Evolutionary conservation across 2,797 vertebrate species (phyloP).

Genomic region (Halcyon leucocephala): DNA sequence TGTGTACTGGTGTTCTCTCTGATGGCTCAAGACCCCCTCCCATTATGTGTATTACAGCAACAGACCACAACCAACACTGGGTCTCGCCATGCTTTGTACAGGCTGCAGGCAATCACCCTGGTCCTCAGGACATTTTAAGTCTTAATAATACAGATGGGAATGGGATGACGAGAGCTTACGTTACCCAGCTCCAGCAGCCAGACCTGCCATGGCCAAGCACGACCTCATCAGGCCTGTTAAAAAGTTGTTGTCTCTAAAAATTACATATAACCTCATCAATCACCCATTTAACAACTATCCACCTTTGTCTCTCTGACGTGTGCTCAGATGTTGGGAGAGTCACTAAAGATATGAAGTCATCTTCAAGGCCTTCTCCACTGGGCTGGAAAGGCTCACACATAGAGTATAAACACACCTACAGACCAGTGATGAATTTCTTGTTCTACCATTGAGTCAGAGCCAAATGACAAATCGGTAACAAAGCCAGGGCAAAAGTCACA

Average conservation of each 20-base stretch:
- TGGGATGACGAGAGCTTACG: neutral
- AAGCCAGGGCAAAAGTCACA: neutral
- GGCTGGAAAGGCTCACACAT: neutral
- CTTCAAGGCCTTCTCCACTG: neutral
- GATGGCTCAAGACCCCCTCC: neutral
- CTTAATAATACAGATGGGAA: neutral
- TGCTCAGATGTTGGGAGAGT: neutral
- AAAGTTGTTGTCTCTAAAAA: neutral
- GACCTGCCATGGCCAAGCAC: neutral
- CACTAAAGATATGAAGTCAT: neutral
- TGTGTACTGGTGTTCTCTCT: accelerated
- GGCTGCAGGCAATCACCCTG: neutral
- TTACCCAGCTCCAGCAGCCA: neutral
- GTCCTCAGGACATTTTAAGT: too few relatives aligned
- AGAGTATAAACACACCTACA: neutral
- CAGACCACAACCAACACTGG: too few relatives aligned
- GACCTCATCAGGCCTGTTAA: neutral
- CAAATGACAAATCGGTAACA: neutral
- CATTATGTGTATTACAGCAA: accelerated
- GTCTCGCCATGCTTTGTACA: neutral
- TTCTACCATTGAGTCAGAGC: neutral
- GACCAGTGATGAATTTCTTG: neutral
- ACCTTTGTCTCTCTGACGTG: accelerated
- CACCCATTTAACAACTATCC: neutral
- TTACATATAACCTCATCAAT: neutral